These are phyloP conservation scores for Mesorhabditis belari DNA, from an alignment of 2,888 invertebrate genomes.

Conservation along the genomic window DNA sequence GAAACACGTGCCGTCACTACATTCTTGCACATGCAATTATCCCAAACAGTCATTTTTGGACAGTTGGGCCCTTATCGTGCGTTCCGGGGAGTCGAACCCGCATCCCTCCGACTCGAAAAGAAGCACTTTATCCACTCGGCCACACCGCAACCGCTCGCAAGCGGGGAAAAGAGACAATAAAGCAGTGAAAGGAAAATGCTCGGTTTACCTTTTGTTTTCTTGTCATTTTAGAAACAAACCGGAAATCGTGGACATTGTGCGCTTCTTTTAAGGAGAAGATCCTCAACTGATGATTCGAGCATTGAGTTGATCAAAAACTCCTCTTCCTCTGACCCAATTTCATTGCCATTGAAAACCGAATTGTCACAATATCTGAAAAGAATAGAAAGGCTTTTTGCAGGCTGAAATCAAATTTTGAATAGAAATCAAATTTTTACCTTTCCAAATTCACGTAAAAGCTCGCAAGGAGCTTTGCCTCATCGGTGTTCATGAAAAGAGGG, in stretches of 20 bases:
- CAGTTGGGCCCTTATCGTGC: neutral
- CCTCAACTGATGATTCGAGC: slow-evolving; percentile 13
- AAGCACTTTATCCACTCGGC: neutral
- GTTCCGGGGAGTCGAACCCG: neutral
- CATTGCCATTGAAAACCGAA: slow-evolving; percentile 8
- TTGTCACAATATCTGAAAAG: slow-evolving; percentile 16
- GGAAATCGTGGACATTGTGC: slow-evolving; percentile 24
- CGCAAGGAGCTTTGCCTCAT: neutral
- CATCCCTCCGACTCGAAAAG: neutral
- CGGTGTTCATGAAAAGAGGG: neutral
- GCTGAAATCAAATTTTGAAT: too few species aligned
- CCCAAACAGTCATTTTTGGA: neutral
- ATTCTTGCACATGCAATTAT: neutral
- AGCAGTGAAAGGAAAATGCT: too few species aligned
- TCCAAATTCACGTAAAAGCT: neutral
- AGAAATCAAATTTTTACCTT: neutral
- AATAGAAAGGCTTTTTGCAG: too few species aligned
- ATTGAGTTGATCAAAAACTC: slow-evolving; percentile 17
- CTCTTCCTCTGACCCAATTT: slow-evolving; percentile 11
- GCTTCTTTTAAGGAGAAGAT: slow-evolving; percentile 18
- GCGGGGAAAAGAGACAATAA: too few species aligned
- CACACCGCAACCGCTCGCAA: neutral
- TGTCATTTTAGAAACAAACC: slow-evolving; percentile 6
- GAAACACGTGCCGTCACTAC: neutral
- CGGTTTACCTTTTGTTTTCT: too few species aligned